phyloP scores from a whole-genome alignment of 1,140 invertebrate genomes.

The Cyclina sinensis region DNA sequence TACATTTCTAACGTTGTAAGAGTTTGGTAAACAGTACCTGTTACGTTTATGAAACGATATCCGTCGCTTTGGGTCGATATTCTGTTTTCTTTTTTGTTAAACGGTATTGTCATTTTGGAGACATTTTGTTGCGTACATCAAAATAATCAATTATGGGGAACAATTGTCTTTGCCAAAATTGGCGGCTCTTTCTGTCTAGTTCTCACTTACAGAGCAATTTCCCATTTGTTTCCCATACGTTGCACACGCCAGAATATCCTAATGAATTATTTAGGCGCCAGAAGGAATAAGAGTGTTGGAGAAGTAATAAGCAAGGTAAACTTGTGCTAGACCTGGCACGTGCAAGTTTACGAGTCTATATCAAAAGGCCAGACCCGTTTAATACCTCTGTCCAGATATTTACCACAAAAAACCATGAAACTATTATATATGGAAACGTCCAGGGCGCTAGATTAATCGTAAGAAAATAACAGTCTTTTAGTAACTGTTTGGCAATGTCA shows the following conservation, averaged over 20 bases:
- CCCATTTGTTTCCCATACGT: conserved; percentile 1
- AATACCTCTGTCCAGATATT: not conserved
- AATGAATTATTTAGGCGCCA: conserved; percentile 29
- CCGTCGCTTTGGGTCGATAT: too few species aligned
- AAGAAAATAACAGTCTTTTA: not conserved
- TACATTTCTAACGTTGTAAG: too few species aligned
- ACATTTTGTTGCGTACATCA: not conserved
- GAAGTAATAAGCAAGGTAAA: not conserved
- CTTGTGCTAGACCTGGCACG: not conserved
- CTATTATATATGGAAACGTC: not conserved
- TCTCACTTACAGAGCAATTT: not conserved
- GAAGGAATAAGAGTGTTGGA: not conserved
- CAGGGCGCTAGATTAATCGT: not conserved
- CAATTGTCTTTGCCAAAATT: not conserved
- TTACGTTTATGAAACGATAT: too few species aligned
- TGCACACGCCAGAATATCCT: not conserved
- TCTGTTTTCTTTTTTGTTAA: too few species aligned
- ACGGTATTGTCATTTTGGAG: not conserved
- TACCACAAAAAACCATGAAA: not conserved
- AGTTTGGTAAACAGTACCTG: too few species aligned
- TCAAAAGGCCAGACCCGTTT: not conserved
- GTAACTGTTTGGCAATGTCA: not conserved
- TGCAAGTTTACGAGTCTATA: not conserved
- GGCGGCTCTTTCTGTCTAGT: not conserved
- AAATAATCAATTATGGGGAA: not conserved